Percentiles rank a stretch among this genome's conserved stretches.
Evolutionary conservation across 2,888 invertebrate species (phyloP).

Genomic region (Agriopis leucophaearia): DNA sequence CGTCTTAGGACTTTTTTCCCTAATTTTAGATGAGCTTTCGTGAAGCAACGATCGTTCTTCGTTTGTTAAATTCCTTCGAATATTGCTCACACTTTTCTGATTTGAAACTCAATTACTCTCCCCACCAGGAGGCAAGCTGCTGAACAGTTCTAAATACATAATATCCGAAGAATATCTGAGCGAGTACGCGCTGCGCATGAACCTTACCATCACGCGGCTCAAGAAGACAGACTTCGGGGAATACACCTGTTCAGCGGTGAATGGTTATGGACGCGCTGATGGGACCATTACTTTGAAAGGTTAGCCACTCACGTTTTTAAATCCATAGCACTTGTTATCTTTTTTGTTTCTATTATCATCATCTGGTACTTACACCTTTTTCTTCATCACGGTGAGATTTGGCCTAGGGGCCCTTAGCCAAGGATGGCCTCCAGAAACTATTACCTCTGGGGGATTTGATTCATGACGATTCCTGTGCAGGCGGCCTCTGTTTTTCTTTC

Average conservation of each 20-base stretch:
- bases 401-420: too few species aligned
- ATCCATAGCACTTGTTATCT: not conserved
- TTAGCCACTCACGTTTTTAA: constrained; percentile 58
- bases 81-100: too few species aligned
- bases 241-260: constrained; percentile 92
- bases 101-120: constrained; percentile 24
- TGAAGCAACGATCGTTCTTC: not conserved
- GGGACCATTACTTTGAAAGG: constrained; percentile 93
- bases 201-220: constrained; percentile 91
- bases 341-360: too few species aligned
- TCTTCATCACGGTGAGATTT: too few species aligned
- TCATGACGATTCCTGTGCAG: too few species aligned
- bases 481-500: too few species aligned
- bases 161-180: constrained; percentile 91
- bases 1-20: not conserved
- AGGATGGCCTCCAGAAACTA: too few species aligned
- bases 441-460: too few species aligned
- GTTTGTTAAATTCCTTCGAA: too few species aligned
- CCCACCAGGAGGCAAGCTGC: constrained; percentile 89
- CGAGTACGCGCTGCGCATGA: constrained; percentile 92
- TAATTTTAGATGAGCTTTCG: not conserved
- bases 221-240: constrained; percentile 92
- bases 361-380: too few species aligned
- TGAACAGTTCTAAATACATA: constrained; percentile 91
- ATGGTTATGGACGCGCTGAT: constrained; percentile 92